Percentiles rank a stretch among this genome's conserved stretches.
Conservation (phyloP, 2,113 vertebrate genomes). For the Gobiocypris rarus region DNA sequence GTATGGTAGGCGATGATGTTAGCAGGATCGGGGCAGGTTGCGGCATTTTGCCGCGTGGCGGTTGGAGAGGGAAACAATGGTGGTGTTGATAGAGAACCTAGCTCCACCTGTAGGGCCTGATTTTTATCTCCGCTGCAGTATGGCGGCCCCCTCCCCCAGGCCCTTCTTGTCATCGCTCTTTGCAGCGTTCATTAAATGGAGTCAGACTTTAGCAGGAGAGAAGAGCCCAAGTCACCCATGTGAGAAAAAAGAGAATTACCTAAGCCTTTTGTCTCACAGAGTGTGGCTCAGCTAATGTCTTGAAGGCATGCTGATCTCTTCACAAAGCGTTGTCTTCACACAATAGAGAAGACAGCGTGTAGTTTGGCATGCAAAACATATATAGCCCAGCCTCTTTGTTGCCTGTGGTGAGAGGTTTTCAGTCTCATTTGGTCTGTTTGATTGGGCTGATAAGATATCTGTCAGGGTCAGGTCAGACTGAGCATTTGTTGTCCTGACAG, state of each 20-base stretch:
- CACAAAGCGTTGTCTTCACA: slow-evolving; percentile 59
- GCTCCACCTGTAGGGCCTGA: slow-evolving; percentile 67
- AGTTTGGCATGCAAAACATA: slow-evolving; percentile 61
- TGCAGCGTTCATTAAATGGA: slow-evolving; percentile 52
- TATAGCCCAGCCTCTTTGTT: slow-evolving; percentile 53
- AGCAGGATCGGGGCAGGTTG: slow-evolving; percentile 41
- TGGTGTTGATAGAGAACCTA: slow-evolving; percentile 61
- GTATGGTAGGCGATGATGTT: slow-evolving; percentile 15
- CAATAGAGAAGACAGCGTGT: slow-evolving; percentile 58
- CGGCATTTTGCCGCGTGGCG: slow-evolving; percentile 3
- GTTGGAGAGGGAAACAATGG: slow-evolving; percentile 60
- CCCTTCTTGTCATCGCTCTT: slow-evolving; percentile 40
- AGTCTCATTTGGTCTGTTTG: slow-evolving; percentile 55
- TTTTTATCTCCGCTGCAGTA: slow-evolving; percentile 58
- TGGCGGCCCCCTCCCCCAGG: slow-evolving; percentile 38
- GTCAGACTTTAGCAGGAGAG: slow-evolving; percentile 54
- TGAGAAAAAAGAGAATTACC: slow-evolving; percentile 59
- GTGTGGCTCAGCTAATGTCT: slow-evolving; percentile 60
- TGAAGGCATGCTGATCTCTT: slow-evolving; percentile 62
- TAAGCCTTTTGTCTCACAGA: slow-evolving; percentile 65
- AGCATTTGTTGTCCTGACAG: slow-evolving; percentile 62
- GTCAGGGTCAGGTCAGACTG: slow-evolving; percentile 49
- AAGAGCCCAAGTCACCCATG: slow-evolving; percentile 48
- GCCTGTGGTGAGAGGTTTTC: slow-evolving; percentile 55
- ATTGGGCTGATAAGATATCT: slow-evolving; percentile 50